Conservation (phyloP, 2,113 vertebrate species). For the Jaculus jaculus region DNA sequence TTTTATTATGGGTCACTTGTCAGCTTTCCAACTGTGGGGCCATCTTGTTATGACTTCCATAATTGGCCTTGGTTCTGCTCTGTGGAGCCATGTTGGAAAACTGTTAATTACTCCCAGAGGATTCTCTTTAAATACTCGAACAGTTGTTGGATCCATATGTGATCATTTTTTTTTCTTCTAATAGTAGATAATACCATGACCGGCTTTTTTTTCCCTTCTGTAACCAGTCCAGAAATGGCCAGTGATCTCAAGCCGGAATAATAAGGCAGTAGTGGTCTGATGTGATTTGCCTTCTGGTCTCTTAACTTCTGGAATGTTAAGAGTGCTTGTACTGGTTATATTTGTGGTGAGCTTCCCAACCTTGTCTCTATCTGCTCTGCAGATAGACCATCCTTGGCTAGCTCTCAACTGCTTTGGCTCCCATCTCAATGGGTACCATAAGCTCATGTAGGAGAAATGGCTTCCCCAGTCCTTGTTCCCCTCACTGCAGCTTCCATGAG, state of each 20-base stretch:
- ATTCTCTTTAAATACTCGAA: slow-evolving; percentile 26
- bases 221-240: not conserved
- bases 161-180: not conserved
- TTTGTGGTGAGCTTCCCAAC: not conserved
- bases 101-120: not conserved
- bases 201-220: not conserved
- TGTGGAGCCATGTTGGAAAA: not conserved
- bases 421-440: not conserved
- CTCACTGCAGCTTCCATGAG: not conserved
- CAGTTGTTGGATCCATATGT: not conserved
- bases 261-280: not conserved
- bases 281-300: not conserved
- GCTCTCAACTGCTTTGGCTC: not conserved
- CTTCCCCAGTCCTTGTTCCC: not conserved
- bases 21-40: not conserved
- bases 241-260: not conserved
- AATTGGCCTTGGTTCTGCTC: not conserved
- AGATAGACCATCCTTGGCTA: not conserved
- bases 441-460: not conserved
- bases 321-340: not conserved
- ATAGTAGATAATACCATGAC: not conserved
- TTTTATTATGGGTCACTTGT: not conserved
- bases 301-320: not conserved
- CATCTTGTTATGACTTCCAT: not conserved
- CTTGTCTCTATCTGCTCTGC: not conserved